Evolutionary conservation across 1,140 invertebrate genomes (phyloP).

Genomic region (Fopius arisanus): DNA sequence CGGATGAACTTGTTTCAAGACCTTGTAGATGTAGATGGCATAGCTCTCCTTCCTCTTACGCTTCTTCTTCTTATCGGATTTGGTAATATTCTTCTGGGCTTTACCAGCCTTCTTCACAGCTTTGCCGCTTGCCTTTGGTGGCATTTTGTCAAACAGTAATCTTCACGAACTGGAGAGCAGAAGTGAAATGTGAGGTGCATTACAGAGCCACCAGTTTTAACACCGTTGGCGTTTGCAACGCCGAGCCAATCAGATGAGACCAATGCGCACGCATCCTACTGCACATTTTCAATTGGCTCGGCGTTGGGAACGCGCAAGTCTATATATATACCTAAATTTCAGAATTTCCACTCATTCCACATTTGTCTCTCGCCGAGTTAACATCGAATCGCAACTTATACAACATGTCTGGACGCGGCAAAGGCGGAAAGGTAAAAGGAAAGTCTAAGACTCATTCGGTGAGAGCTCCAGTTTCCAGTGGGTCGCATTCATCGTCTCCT

Average conservation of each 20-base stretch:
- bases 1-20: no score
- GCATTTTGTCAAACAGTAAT: neutral
- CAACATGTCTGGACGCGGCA: neutral
- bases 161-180: neutral
- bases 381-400: no score
- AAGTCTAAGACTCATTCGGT: neutral
- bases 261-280: neutral
- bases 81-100: no score
- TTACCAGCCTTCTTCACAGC: no score
- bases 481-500: neutral
- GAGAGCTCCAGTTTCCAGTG: no score
- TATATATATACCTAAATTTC: neutral
- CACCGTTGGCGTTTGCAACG: neutral
- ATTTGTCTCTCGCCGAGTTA: no score
- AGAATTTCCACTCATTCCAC: neutral
- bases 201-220: no score
- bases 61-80: neutral
- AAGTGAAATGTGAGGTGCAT: neutral
- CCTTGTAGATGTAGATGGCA: conserved; percentile 8
- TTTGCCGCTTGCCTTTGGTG: neutral
- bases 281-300: no score
- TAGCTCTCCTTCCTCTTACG: neutral
- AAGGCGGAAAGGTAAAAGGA: neutral
- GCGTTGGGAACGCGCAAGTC: neutral
- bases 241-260: neutral